Percentiles rank a stretch among this genome's conserved stretches.
Conservation (phyloP, 2,113 vertebrate species). For the Acanthochromis polyacanthus region DNA sequence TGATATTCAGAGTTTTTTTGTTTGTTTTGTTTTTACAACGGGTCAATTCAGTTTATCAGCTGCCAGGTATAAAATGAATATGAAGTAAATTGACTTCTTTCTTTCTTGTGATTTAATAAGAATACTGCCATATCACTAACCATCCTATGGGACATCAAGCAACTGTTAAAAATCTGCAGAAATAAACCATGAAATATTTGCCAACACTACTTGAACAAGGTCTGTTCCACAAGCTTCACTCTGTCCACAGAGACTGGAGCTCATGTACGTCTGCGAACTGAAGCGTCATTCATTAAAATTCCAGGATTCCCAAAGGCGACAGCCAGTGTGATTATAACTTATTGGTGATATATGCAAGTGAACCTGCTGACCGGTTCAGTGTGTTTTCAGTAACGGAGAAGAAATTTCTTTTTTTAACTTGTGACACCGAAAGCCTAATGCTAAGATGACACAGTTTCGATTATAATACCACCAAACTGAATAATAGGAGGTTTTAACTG, state of each 20-base stretch:
- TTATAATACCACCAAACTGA: conserved; percentile 44
- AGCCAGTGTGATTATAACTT: conserved; percentile 68
- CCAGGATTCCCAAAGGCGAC: conserved; percentile 60
- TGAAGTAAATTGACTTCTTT: neutral
- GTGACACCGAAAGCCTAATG: conserved; percentile 2
- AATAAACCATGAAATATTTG: conserved; percentile 5
- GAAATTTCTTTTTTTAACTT: neutral
- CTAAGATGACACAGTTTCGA: conserved; percentile 15
- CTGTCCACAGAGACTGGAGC: conserved; percentile 20
- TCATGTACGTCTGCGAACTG: conserved; percentile 21
- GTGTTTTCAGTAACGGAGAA: conserved; percentile 39
- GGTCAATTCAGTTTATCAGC: neutral
- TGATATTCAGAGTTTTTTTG: neutral
- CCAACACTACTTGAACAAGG: conserved; percentile 17
- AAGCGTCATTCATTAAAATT: conserved; percentile 74
- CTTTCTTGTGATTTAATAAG: neutral
- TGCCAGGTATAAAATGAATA: neutral
- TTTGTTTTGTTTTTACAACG: neutral
- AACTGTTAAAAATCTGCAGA: conserved; percentile 4
- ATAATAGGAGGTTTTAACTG: conserved; percentile 43
- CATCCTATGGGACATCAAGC: neutral
- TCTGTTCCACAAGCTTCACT: conserved; percentile 14
- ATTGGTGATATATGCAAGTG: conserved; percentile 65
- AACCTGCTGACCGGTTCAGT: conserved; percentile 63
- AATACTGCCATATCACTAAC: neutral